phyloP scores from a whole-genome alignment of 2,888 invertebrate genomes.

The Rhingia rostrata region DNA sequence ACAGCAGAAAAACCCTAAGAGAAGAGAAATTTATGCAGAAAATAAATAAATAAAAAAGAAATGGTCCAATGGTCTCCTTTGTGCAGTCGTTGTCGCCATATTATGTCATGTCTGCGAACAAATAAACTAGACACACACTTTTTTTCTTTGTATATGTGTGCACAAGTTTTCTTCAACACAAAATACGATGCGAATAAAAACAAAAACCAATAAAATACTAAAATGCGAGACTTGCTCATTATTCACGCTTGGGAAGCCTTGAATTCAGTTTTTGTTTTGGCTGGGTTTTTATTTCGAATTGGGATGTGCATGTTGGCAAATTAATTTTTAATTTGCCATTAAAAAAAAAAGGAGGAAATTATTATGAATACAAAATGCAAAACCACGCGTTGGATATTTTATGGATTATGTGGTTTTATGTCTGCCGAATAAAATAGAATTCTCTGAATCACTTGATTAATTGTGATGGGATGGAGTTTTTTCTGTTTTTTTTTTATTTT shows the following conservation, averaged over 20 bases:
- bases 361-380: background rate
- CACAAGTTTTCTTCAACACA: slow-evolving; percentile 28
- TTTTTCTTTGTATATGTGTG: background rate
- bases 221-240: slow-evolving; percentile 62
- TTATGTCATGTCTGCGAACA: slow-evolving; percentile 39
- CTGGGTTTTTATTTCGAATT: slow-evolving; percentile 35
- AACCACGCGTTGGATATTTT: background rate
- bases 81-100: slow-evolving; percentile 21
- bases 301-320: slow-evolving; percentile 29
- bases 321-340: slow-evolving; percentile 42
- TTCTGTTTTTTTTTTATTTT: background rate
- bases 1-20: slow-evolving; percentile 3
- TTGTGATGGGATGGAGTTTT: background rate
- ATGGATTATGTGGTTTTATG: background rate
- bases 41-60: slow-evolving; percentile 49
- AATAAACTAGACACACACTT: slow-evolving; percentile 20
- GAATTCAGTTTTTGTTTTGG: slow-evolving; percentile 32
- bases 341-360: background rate
- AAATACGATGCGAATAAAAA: slow-evolving; percentile 33
- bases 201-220: slow-evolving; percentile 39
- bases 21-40: slow-evolving; percentile 60
- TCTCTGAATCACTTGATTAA: background rate
- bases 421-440: background rate
- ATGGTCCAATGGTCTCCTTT: slow-evolving; percentile 38
- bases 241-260: slow-evolving; percentile 67